Conservation (phyloP, 1,140 invertebrate genomes). For the Babylonia areolata region DNA sequence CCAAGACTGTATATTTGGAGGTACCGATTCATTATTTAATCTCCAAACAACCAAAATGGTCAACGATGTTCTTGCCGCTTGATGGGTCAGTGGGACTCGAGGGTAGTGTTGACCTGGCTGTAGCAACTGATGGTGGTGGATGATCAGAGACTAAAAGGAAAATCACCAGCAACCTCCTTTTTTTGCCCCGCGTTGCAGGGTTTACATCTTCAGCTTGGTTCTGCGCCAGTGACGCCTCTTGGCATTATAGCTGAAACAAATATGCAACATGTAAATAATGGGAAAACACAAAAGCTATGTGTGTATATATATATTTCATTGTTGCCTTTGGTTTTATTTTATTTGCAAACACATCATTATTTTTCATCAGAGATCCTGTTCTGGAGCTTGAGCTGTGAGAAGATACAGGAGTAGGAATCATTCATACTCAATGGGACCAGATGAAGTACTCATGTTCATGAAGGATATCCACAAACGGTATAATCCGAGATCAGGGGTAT, state of each 20-base stretch:
- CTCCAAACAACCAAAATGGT: neutral
- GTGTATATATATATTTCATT: no score
- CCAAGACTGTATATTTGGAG: neutral
- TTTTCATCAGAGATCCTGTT: no score
- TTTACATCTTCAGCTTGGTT: conserved; percentile 98
- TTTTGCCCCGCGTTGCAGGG: neutral
- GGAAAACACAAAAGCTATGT: no score
- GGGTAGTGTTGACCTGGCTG: no score
- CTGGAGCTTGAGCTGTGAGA: no score
- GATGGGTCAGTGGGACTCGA: neutral
- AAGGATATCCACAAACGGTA: no score
- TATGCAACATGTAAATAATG: neutral
- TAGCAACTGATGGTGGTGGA: neutral
- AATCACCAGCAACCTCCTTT: neutral
- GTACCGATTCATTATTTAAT: neutral
- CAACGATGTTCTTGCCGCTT: neutral
- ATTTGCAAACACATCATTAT: no score
- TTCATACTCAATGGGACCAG: no score
- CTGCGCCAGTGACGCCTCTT: conserved; percentile 98
- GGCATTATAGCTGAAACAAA: conserved; percentile 90
- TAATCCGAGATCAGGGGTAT: no score
- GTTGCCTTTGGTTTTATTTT: no score
- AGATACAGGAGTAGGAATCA: no score
- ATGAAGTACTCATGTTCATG: no score
- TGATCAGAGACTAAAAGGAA: neutral